Evolutionary conservation across 2,797 vertebrate genomes (phyloP), one percentile per base, ranked within the genome.

Genomic region (Macrochelys suwanniensis): DNA sequence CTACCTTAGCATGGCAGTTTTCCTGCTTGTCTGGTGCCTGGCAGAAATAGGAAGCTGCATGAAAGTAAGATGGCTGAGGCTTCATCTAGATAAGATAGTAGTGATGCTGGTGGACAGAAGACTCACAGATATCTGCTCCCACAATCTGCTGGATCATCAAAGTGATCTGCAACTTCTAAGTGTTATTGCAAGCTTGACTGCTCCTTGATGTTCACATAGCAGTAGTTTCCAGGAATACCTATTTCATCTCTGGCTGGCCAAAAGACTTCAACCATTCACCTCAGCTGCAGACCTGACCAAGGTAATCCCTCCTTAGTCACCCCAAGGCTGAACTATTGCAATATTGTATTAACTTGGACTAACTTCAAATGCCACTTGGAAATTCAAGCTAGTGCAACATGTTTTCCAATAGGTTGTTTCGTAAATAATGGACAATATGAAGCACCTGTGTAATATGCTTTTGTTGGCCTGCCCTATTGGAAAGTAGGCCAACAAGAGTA

Each of bases 221-320:
- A 84, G 16, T 7, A 81, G 47, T 83, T 87, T 45, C 47, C 82
- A 89, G 53, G 33, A 84, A 8, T 61, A 33, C 13, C 50, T 6
- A 87, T 90, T 94, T 92, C 50, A 87, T 19, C 21, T 91, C 50
- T 61, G 74, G 31, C 10, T 23, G 50, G 71, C 82, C 83, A 83
- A 88, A 94, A 92, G 45, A 82, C 85, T 90, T 90, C 95, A 74
- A 80, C 37, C 37, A 68, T 47, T 42, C 83, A 80, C 21, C 83
- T 87, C 80, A 93, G 33, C 31, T 78, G 57, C 13, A 2, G 28
- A 23, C 85, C 54, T 92, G 71, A 95, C 71, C 65, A 51, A 21
- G 50, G 91, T 25, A 93, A 91, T 6, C 61, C n/a, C 9, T n/a
- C 80, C 84, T 80, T 65, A 33, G 28, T 17, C 3, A 65, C 59